Evolutionary conservation across 1,140 invertebrate genomes (phyloP).

Genomic region (Pseudomyrmex dendroicus): DNA sequence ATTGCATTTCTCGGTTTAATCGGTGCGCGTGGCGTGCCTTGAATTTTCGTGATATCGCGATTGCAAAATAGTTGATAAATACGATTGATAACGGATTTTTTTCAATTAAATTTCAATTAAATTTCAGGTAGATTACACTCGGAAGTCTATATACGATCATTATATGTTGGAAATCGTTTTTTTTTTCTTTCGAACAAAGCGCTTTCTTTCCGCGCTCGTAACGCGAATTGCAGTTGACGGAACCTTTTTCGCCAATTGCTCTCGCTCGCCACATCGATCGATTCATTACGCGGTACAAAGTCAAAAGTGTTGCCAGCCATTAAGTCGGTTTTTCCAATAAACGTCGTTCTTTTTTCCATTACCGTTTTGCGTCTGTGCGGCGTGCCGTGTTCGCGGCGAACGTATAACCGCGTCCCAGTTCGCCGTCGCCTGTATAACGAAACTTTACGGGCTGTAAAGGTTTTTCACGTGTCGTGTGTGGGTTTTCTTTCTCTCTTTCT

Average conservation of each 20-base stretch:
- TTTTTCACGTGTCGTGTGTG: constrained; percentile 6
- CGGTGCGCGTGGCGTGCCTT: not conserved
- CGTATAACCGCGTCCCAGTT: constrained; percentile 52
- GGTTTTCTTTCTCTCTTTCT: not conserved
- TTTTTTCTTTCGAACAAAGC: not conserved
- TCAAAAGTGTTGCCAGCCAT: constrained; percentile 37
- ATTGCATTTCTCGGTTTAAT: constrained; percentile 13
- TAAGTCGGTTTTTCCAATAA: constrained; percentile 31
- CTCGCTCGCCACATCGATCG: constrained; percentile 1
- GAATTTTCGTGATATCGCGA: not conserved
- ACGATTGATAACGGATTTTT: not conserved
- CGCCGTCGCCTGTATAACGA: constrained; percentile 20
- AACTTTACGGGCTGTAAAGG: constrained; percentile 32
- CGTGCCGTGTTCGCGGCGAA: constrained; percentile 42
- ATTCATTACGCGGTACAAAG: constrained; percentile 9
- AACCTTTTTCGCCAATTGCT: not conserved
- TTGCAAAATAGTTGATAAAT: not conserved
- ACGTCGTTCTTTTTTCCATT: not conserved
- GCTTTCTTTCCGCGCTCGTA: not conserved
- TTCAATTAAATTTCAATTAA: too few relatives aligned
- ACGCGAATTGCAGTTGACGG: not conserved
- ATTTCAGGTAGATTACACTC: too few relatives aligned
- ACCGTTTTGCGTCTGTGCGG: not conserved
- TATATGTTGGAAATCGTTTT: not conserved
- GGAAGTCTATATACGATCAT: not conserved